phyloP scores from a whole-genome alignment of 2,888 invertebrate species.

The Nephrotoma guestfalica region DNA sequence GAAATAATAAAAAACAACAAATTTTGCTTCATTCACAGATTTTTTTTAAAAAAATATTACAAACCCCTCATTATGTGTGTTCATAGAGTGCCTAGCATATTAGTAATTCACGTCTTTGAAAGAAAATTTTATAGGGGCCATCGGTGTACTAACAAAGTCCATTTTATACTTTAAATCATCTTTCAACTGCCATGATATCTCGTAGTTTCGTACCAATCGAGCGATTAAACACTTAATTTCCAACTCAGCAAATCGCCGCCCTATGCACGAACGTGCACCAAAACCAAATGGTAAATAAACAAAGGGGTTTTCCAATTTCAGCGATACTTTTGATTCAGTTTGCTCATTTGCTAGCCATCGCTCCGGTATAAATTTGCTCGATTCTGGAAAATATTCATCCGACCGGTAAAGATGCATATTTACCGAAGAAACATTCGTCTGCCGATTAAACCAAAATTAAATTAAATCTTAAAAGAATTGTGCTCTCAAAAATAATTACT shows the following conservation, averaged over 20 bases:
- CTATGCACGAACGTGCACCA: not conserved
- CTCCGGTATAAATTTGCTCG: conserved; percentile 48
- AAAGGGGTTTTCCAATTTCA: conserved; percentile 19
- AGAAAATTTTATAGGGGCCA: conserved; percentile 19
- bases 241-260: not conserved
- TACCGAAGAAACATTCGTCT: conserved; percentile 11
- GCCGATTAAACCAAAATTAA: too few species aligned
- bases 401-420: conserved; percentile 23
- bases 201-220: conserved; percentile 30
- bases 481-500: conserved; percentile 27
- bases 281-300: conserved; percentile 22
- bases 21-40: too few species aligned
- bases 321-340: conserved; percentile 14
- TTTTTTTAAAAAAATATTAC: too few species aligned
- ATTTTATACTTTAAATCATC: conserved; percentile 19
- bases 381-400: conserved; percentile 41
- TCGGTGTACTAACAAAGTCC: conserved; percentile 20
- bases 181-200: conserved; percentile 25
- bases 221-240: not conserved
- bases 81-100: not conserved
- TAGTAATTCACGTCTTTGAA: conserved; percentile 12
- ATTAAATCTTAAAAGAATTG: too few species aligned
- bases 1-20: too few species aligned
- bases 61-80: too few species aligned
- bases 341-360: conserved; percentile 39